Evolutionary conservation across 2,888 invertebrate genomes (phyloP).

Genomic region (Abscondita cerata): DNA sequence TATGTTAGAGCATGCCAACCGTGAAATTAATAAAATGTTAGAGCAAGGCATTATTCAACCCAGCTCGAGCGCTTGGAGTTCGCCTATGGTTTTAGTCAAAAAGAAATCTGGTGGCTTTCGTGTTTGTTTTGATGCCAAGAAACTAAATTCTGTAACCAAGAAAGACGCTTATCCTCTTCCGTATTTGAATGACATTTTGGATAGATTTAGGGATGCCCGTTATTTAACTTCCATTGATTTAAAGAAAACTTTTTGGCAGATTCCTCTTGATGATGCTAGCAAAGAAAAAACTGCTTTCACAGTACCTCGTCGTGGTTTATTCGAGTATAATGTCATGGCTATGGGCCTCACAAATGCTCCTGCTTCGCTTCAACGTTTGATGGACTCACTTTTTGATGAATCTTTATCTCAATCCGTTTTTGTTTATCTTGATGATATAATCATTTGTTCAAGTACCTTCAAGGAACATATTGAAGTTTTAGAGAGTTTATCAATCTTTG

Average conservation of each 20-base stretch:
- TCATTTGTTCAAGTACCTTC: conserved; percentile 11
- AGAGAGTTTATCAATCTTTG: no score
- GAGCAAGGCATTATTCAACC: background rate
- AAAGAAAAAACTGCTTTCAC: conserved; percentile 5
- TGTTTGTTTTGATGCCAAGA: conserved; percentile 43
- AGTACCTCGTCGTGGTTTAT: conserved; percentile 5
- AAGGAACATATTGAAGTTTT: conserved; percentile 32
- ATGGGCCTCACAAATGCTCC: conserved; percentile 41
- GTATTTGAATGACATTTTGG: conserved; percentile 27
- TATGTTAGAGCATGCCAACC: conserved; percentile 15
- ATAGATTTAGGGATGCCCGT: conserved; percentile 13
- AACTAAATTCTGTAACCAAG: conserved; percentile 36
- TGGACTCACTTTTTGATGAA: conserved; percentile 34
- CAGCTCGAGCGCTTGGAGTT: conserved; percentile 38
- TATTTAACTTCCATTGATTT: conserved; percentile 9
- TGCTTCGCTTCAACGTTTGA: conserved; percentile 5
- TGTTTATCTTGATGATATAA: no score
- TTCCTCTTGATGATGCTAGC: background rate
- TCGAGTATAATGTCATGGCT: conserved; percentile 29
- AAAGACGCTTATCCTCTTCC: conserved; percentile 29
- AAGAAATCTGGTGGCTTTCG: conserved; percentile 32
- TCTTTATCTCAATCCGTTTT: background rate
- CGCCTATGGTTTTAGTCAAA: conserved; percentile 21
- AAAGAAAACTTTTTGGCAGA: conserved; percentile 20
- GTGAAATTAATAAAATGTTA: conserved; percentile 13